Evolutionary conservation across 2,113 vertebrate genomes (phyloP), one percentile per base, ranked within the genome.

Genomic region (Otolemur garnettii): DNA sequence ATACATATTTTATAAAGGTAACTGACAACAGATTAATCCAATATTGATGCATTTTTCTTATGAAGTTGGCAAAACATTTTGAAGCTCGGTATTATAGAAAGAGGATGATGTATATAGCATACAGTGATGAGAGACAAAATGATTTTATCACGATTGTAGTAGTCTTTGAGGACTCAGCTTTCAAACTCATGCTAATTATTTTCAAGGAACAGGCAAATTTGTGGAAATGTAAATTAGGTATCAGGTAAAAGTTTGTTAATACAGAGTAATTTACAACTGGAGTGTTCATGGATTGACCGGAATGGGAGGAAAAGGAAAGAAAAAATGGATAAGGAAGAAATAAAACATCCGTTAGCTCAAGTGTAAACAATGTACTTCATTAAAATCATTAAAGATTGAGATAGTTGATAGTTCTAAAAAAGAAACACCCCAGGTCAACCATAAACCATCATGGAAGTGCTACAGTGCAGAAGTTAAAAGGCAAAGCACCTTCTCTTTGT

Each of bases 41-140:
- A 92, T 94, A 93, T 60, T 92, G 72, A 90, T 42, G 42, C 80
- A 89, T 93, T 91, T 94, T 95, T 86, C 74, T 91, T 62, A 17
- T 68, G 30, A 14, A 68, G 14, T 68, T 92, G 60, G 38, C 45
- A 94, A 95, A 97, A 66, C 21, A 7, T 90, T 97, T 59, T 69
- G 42, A 83, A 95, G 26, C 81, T 68, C 69, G 64, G 33, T 45
- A 50, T 89, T 82, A 3, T n/a, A 85, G n/a, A 82, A 92, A 59
- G 19, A 62, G 4, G 35, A 26, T 62, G 42, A 64, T 69, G 5
- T 50, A 0, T 45, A 33, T 69, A 33, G 10, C 14, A 26, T 62
- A 26, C 5, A 30, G 14, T 55, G 53, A 79, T 59, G 1, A 21
- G 30, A 55, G 60, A 18, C 8, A 45, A 71, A 55, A 78, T 83